Base-by-base conservation (phyloP, 2,888 invertebrate genomes). In the Dryobota labecula region DNA sequence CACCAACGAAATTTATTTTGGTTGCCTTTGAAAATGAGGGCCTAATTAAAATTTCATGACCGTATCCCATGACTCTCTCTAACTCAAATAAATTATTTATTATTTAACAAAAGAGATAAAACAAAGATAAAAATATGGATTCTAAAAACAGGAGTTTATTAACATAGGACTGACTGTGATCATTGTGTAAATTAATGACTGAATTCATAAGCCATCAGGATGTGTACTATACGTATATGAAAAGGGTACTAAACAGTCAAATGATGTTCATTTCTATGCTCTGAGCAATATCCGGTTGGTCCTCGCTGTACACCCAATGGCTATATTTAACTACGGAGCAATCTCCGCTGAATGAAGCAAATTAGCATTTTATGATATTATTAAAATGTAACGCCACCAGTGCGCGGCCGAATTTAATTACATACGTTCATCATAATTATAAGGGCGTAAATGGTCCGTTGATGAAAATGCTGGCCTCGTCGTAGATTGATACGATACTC, bases 281-380 rank as follows among this genome's bases (percentile, higher is more conserved):
- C 85, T 90, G 90, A 90, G 88, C 85, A 89, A 88, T 84, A 87
- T 83, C 91, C 90, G 91, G 89, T 88, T 87, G 88, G 87, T 87
- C 84, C 73, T 85, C 78, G 72, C 70, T 70, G 73, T 82, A 82
- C 83, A 76, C 72, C 69, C 80, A 70, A 76, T 74, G 75, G 74
- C 86, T 90, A 89, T 88, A 88, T 90, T 88, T 88, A 87, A 84
- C 80, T 68, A 76, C 71, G 71, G 47, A 68, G 62, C 80, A 78
- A 84, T 83, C 86, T 85, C 84, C 86, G 84, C 80, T 86, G 84
- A 86, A 87, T 82, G 81, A 57, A 76, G 72, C 72, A 72, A 77
- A 84, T 80, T 84, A 77, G 66, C 61, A 80, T 73, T 72, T 70
- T 70, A 77, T 76, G 71, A 78, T 69, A 71, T 81, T 71, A 78